Evolutionary conservation across 2,113 vertebrate species (phyloP), one percentile per base, ranked within the genome.

Genomic region (Chaetorhynchus papuensis): DNA sequence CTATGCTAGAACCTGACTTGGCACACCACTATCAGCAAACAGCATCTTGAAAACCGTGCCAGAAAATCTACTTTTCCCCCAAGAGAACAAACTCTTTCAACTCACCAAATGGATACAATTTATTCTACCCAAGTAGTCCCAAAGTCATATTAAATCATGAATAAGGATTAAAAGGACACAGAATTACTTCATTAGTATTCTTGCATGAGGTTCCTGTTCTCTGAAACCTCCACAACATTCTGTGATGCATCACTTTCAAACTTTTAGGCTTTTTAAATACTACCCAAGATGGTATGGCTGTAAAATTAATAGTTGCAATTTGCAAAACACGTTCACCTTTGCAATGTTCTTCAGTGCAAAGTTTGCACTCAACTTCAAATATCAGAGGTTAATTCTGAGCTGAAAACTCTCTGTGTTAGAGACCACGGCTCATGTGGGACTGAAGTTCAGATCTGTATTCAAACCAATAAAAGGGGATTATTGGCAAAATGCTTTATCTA

Each of bases 351-450:
- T 69, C 50, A 85, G 33, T 23, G n/a, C 37, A 66, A 83, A 92
- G 23, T 31, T 0, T 89, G n/a, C 31, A 19, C 20, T 59, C 30
- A 37, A 22, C 11, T 77, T 80, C 28, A 70, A 80, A 23, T 33
- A 71, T 28, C 61, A 76, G 27, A 82, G 20, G 10, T 70, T 71
- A 70, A 82, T 44, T 63, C 59, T 22, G 21, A 78, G 39, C 50
- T 81, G 66, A 35, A 82, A 91, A 19, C 27, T 39, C 22, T 18
- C 54, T 0, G 0, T 35, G 13, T 50, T 35, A 54, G 42, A 87
- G 23, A 77, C 16, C 35, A 33, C 0, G 0, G 42, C 19, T 72
- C 53, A 33, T 0, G 2, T 6, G 15, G 28, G 65, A 65, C 33
- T 68, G 31, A 81, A 71, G 37, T 30, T 70, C 50, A 56, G 44